Conservation (phyloP, 2,888 invertebrate genomes). For the Iphiclides podalirius region DNA sequence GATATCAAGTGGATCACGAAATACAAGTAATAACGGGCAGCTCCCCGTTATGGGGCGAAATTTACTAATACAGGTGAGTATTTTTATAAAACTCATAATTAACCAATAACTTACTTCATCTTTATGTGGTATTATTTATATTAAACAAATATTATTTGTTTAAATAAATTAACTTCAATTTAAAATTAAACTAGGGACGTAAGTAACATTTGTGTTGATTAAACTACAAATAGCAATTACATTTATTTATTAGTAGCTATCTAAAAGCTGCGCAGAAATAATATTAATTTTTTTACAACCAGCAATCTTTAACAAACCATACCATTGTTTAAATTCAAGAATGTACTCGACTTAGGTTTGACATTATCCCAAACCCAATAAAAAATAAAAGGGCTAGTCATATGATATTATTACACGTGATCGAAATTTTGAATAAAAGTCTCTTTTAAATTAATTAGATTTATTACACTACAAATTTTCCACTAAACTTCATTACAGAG, state of each 20-base stretch:
- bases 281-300: too few relatives aligned
- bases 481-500: constrained; percentile 31
- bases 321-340: constrained; percentile 12
- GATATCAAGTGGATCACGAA: constrained; percentile 4
- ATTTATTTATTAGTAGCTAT: too few relatives aligned
- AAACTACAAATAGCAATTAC: too few relatives aligned
- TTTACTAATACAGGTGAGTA: constrained; percentile 57
- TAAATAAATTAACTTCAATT: too few relatives aligned
- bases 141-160: too few relatives aligned
- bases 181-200: too few relatives aligned
- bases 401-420: neutral
- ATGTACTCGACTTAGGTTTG: constrained; percentile 16
- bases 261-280: too few relatives aligned
- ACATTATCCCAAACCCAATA: constrained; percentile 14
- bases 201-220: too few relatives aligned
- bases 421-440: neutral
- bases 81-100: too few relatives aligned
- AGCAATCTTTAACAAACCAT: constrained; percentile 10
- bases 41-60: constrained; percentile 69
- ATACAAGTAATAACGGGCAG: neutral
- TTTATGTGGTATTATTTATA: too few relatives aligned
- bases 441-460: neutral
- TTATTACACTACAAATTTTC: constrained; percentile 3
- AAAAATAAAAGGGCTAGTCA: constrained; percentile 6
- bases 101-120: too few relatives aligned